Evolutionary conservation across 1,140 invertebrate species (phyloP), one percentile per base, ranked within the genome.

Genomic region (Penaeus indicus): DNA sequence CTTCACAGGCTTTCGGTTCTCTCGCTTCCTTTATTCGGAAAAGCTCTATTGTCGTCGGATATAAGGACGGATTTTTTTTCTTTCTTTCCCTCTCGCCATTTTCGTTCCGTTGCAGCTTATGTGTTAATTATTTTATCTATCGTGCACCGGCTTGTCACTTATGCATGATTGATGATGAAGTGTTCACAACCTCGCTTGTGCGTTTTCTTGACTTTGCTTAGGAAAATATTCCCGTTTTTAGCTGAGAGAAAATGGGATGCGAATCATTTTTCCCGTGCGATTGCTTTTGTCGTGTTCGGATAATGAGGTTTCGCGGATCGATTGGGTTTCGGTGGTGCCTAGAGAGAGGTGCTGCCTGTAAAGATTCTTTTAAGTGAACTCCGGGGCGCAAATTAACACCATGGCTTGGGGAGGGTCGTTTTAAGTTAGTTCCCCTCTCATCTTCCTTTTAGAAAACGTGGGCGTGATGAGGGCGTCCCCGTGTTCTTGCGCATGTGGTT

Each of bases 41-140:
- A 42, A 42, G 38, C 38, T 16, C 16, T 54, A 54, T 54, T 54
- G 54, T 16, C 54, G 16, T 54, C 54, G 54, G 54, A 16, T 16
- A 13, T 8, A 54, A 54, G 54, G 54, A 2, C 54, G 54, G 8
- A 10, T 54, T 54, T 32, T 22, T 25, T 19, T 3, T 11, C 47
- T 60, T 25, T 61, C 54, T 80, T 16, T 60, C 78, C 19, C 19
- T 11, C 78, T 16, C 21, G 21, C 54, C n/a, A 16, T 27, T 22
- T 8, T 16, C 47, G 22, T 77, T 25, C 16, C 13, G 22, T n/a
- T 60, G 47, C 47, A 80, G 42, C 78, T 25, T 25, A 27, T 83
- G 84, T 77, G 84, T 61, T 75, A 62, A 85, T 77, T 75, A 77
- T 77, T 77, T 54, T 85, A 77, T 72, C 67, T 85, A 85, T 85